These are phyloP conservation scores for Drosophila birchii DNA, from an alignment of 2,888 invertebrate genomes.

Conservation along the genomic window DNA sequence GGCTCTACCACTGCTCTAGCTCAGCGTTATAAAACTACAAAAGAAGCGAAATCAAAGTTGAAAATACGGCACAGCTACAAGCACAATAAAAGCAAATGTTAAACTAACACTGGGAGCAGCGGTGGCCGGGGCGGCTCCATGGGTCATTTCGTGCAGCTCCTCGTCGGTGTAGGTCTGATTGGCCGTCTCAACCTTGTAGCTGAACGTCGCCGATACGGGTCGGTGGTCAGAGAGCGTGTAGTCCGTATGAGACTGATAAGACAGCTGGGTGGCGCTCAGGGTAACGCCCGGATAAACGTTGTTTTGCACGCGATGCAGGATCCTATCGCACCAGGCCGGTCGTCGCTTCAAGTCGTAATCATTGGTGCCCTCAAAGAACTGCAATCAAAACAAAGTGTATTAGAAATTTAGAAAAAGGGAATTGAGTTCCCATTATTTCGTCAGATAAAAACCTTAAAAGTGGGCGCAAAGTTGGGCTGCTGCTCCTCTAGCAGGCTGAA, in stretches of 20 bases:
- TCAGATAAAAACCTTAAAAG: conserved; percentile 87
- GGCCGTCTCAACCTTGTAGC: conserved; percentile 70
- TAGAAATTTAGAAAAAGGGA: not conserved
- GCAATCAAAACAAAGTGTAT: conserved; percentile 2
- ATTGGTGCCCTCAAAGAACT: conserved; percentile 89
- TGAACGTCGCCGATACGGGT: conserved; percentile 93
- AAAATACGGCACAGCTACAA: conserved; percentile 48
- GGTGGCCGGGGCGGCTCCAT: conserved; percentile 60
- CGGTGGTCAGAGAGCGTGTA: conserved; percentile 96
- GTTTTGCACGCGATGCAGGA: conserved; percentile 93
- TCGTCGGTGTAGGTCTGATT: conserved; percentile 61
- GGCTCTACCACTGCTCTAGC: conserved; percentile 62
- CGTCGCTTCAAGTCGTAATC: conserved; percentile 94
- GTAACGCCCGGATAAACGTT: conserved; percentile 93
- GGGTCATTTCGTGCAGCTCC: conserved; percentile 80
- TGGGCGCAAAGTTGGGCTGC: conserved; percentile 92
- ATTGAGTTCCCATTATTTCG: not conserved
- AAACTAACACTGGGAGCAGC: conserved; percentile 71
- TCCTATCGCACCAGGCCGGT: conserved; percentile 98
- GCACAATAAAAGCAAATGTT: conserved; percentile 55
- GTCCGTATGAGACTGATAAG: conserved; percentile 91
- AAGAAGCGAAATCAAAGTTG: conserved; percentile 59
- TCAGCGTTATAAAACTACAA: conserved; percentile 73
- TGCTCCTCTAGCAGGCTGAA: conserved; percentile 92
- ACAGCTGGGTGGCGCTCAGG: conserved; percentile 89